These are phyloP conservation scores for Halocynthia aurantium DNA, from an alignment of 23 tunicate species.

Conservation along the genomic window DNA sequence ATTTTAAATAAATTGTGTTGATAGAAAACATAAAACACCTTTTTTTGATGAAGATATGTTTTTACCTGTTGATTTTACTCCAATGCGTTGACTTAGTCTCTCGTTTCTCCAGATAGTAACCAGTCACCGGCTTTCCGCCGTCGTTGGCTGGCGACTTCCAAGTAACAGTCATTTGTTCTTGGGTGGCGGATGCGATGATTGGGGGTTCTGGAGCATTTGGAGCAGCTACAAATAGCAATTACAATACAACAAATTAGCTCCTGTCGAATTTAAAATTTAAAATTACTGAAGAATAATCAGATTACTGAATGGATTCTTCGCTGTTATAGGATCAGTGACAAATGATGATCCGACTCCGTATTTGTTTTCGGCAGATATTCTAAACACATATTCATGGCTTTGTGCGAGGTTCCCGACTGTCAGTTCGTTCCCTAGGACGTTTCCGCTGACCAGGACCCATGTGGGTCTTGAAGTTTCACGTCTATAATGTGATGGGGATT, in stretches of 20 bases:
- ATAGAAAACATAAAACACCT: neutral
- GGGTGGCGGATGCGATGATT: conserved; percentile 24
- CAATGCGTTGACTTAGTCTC: conserved; percentile 76
- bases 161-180: conserved; percentile 38
- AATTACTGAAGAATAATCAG: neutral
- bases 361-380: conserved; percentile 84
- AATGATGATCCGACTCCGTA: conserved; percentile 68
- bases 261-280: neutral
- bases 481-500: neutral
- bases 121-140: conserved; percentile 73
- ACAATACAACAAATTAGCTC: neutral
- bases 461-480: conserved; percentile 77
- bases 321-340: conserved; percentile 44
- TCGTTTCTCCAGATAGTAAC: conserved; percentile 73
- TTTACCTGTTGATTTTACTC: conserved; percentile 63
- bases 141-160: conserved; percentile 54
- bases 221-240: conserved; percentile 12
- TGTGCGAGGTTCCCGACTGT: conserved; percentile 39
- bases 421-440: conserved; percentile 31
- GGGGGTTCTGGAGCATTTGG: conserved; percentile 75
- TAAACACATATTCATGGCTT: conserved; percentile 86
- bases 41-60: neutral
- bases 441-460: conserved; percentile 86
- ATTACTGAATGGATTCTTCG: conserved; percentile 58
- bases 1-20: neutral